Conservation (phyloP, 2,113 vertebrate genomes). For the Xenopus borealis region DNA sequence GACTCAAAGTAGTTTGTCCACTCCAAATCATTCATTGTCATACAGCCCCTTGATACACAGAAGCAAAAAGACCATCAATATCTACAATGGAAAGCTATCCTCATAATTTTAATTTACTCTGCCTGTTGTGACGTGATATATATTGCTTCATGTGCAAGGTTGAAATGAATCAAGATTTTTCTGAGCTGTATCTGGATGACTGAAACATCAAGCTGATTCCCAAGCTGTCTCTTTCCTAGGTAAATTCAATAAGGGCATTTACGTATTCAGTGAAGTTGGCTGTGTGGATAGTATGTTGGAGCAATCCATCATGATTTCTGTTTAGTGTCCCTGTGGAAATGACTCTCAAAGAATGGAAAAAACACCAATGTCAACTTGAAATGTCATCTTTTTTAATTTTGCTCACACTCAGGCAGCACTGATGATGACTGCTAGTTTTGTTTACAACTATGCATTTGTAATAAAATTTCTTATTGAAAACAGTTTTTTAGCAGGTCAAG, state of each 20-base stretch:
- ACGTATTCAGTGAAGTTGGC: constrained; percentile 48
- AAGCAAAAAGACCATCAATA: neutral
- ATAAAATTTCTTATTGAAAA: too few relatives aligned
- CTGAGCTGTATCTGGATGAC: constrained; percentile 5
- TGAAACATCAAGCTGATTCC: constrained; percentile 30
- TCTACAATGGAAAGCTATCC: neutral
- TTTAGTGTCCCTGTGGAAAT: constrained; percentile 49
- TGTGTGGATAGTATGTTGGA: constrained; percentile 36
- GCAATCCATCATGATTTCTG: constrained; percentile 53
- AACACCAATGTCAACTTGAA: neutral
- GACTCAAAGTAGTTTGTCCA: too few relatives aligned
- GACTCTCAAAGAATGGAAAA: neutral
- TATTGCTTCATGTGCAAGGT: neutral
- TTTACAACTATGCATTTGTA: too few relatives aligned
- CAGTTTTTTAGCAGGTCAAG: too few relatives aligned
- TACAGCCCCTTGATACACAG: too few relatives aligned
- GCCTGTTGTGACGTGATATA: neutral
- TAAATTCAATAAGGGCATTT: constrained; percentile 53
- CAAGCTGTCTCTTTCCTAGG: constrained; percentile 49
- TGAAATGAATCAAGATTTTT: constrained; percentile 28
- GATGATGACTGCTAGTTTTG: too few relatives aligned
- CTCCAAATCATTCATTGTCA: too few relatives aligned
- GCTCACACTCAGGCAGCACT: neutral
- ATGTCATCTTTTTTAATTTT: constrained; percentile 22
- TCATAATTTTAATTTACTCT: constrained; percentile 6